These are phyloP conservation scores for Himalopsyche anomala DNA, from an alignment of 2,888 invertebrate genomes.

Conservation along the genomic window DNA sequence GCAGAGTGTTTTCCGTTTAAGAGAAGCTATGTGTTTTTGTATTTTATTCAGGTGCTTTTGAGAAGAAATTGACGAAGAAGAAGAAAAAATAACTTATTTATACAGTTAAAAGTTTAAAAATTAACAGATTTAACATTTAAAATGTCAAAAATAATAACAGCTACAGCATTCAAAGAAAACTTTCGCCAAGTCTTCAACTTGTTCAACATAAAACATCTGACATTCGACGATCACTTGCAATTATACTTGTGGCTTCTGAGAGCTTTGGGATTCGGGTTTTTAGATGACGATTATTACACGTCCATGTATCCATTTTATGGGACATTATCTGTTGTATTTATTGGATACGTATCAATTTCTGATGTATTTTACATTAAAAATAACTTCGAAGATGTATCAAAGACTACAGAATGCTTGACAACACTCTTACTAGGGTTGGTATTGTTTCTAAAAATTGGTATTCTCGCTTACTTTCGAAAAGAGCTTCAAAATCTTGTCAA, in stretches of 20 bases:
- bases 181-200: constrained; percentile 49
- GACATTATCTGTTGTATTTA: neutral
- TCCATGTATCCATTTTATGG: constrained; percentile 10
- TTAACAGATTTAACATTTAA: no score
- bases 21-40: no score
- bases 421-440: constrained; percentile 47
- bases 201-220: constrained; percentile 50
- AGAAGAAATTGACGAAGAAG: no score
- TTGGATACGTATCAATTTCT: constrained; percentile 48
- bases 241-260: constrained; percentile 41
- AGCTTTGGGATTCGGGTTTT: constrained; percentile 19
- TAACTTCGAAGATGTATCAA: constrained; percentile 50
- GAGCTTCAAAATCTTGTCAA: constrained; percentile 24
- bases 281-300: constrained; percentile 44
- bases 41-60: no score
- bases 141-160: neutral
- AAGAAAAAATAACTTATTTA: no score
- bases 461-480: constrained; percentile 4
- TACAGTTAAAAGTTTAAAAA: no score
- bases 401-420: constrained; percentile 55
- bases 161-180: constrained; percentile 31
- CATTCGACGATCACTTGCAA: constrained; percentile 58
- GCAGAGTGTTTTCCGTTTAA: no score
- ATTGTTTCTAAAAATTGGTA: constrained; percentile 31
- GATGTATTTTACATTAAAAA: constrained; percentile 49